These are phyloP conservation scores for Panthera tigris DNA, from an alignment of 2,113 vertebrate genomes.

Conservation along the genomic window DNA sequence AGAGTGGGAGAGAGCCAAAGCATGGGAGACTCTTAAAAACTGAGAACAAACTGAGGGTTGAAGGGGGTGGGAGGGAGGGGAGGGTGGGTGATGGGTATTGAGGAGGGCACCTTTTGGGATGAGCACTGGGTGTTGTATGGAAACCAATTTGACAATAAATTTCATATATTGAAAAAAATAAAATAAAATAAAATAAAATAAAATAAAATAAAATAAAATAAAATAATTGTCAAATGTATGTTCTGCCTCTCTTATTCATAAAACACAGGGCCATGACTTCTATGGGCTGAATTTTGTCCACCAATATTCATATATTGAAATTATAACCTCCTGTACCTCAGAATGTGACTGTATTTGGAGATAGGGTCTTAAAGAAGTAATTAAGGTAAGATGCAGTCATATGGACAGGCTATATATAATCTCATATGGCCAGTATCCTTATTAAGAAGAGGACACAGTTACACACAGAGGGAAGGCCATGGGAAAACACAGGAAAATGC, in stretches of 20 bases:
- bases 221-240: neutral
- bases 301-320: neutral
- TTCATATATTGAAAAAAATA: too few species aligned
- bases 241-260: neutral
- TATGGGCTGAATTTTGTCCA: neutral
- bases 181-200: too few species aligned
- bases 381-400: neutral
- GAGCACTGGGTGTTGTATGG: too few species aligned
- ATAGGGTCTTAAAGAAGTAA: neutral
- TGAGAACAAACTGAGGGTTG: too few species aligned
- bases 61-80: too few species aligned
- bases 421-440: neutral
- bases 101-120: too few species aligned
- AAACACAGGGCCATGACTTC: neutral
- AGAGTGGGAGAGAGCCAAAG: too few species aligned
- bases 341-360: neutral
- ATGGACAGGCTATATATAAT: neutral
- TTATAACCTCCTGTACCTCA: neutral
- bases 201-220: neutral
- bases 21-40: too few species aligned
- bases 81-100: too few species aligned
- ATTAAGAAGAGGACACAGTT: neutral
- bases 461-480: neutral
- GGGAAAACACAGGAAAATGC: neutral
- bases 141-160: too few species aligned